A percentile compares a stretch with the other conserved stretches of the same genome.
phyloP scores from a whole-genome alignment of 2,113 vertebrate species.

The Stigmatopora argus region DNA sequence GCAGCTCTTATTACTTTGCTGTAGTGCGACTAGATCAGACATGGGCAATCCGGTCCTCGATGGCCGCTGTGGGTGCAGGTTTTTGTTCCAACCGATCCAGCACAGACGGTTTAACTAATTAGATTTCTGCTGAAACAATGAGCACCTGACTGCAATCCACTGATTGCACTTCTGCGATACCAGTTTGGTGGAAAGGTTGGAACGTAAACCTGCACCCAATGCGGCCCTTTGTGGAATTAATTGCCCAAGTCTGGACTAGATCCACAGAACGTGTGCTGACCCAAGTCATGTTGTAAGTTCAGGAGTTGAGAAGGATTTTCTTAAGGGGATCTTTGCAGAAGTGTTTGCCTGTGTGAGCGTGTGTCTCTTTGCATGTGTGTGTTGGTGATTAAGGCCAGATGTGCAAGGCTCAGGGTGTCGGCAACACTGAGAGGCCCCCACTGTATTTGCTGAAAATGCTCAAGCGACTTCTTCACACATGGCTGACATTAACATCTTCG shows the following conservation, averaged over 20 bases:
- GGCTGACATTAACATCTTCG: conserved; percentile 46
- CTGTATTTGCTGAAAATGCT: conserved; percentile 39
- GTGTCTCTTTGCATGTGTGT: conserved; percentile 40
- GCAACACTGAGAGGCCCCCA: conserved; percentile 44
- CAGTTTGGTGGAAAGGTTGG: too few species aligned
- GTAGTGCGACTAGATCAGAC: conserved; percentile 1
- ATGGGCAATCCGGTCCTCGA: too few species aligned
- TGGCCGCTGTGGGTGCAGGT: too few species aligned
- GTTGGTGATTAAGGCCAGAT: conserved; percentile 69
- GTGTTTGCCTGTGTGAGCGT: conserved; percentile 54
- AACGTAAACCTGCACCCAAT: too few species aligned
- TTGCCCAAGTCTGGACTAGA: too few species aligned
- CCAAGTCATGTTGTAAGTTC: conserved; percentile 74
- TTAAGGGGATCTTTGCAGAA: conserved; percentile 51
- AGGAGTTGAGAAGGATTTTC: conserved; percentile 74
- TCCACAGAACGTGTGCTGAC: conserved; percentile 59
- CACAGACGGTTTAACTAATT: too few species aligned
- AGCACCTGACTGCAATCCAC: too few species aligned
- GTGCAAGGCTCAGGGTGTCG: conserved; percentile 52
- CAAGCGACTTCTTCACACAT: conserved; percentile 45
- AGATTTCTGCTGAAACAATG: too few species aligned
- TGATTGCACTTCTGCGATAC: too few species aligned
- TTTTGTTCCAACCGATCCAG: too few species aligned
- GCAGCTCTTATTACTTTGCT: conserved; percentile 46
- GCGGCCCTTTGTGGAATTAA: too few species aligned